Percentiles rank a stretch among this genome's conserved stretches.
phyloP scores from a whole-genome alignment of 2,888 invertebrate species.

The Aporophyla nigra region DNA sequence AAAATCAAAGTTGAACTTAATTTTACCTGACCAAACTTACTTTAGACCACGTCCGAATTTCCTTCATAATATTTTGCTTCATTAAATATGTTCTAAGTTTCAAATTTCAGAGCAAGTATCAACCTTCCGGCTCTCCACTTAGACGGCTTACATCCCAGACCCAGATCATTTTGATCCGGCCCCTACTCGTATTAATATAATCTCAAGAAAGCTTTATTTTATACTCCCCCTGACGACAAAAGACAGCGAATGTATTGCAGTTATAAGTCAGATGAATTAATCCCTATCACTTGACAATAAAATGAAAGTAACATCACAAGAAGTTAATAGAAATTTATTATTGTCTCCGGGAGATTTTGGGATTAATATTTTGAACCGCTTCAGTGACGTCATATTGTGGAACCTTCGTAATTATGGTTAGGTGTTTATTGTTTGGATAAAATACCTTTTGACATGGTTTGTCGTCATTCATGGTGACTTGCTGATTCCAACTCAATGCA shows the following conservation, averaged over 20 bases:
- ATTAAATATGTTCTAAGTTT: constrained; percentile 55
- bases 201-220: constrained; percentile 89
- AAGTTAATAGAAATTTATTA: constrained; percentile 89
- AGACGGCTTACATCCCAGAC: constrained; percentile 85
- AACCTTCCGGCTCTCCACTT: constrained; percentile 78
- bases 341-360: constrained; percentile 77
- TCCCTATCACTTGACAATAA: constrained; percentile 90
- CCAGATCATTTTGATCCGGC: constrained; percentile 83
- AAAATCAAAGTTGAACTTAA: background rate
- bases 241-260: constrained; percentile 89
- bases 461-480: background rate
- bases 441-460: constrained; percentile 17
- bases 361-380: constrained; percentile 73
- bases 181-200: constrained; percentile 89
- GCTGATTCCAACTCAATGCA: background rate
- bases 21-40: background rate
- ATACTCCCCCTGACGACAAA: constrained; percentile 81
- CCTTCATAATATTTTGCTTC: constrained; percentile 34
- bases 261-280: constrained; percentile 91
- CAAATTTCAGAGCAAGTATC: constrained; percentile 70
- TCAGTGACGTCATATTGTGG: constrained; percentile 31
- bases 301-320: constrained; percentile 88
- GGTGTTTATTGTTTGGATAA: constrained; percentile 31
- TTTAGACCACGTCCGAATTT: background rate
- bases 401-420: constrained; percentile 7